Base-by-base conservation (phyloP, 2,113 vertebrate species). In the Notechis scutatus region DNA sequence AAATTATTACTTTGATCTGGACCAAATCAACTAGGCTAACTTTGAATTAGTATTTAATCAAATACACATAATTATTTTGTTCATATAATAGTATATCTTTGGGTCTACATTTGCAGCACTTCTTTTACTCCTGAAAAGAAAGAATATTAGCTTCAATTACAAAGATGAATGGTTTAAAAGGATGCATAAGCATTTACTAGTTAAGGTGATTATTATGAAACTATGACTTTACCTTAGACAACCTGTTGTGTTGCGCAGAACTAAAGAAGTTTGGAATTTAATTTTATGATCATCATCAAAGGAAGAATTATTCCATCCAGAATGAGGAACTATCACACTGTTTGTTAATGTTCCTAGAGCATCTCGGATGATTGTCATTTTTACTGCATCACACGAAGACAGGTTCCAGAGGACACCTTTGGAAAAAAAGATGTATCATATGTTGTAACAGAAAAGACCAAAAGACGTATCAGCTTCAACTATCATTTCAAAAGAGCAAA, bases 261-360 rank as follows among this genome's bases (percentile, higher is more conserved):
- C 99, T 4, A 99, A 98, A 29, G 99, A 99, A 57, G 99, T 98
- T 96, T 99, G 99, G 94, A 99, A 99, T 95, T 99, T 99, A 29
- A 99, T 98, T 97, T 99, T 99, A 96, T 99, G 99, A 97, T 99
- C 99, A 23, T 99, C 98, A 88, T 99, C 99, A 59, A 99, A 99
- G 95, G 98, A 98, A 94, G 98, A 98, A 96, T 98, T 99, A 98
- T 98, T 99, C 99, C 99, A 99, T 23, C 99, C 99, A 0, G 99
- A 99, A 95, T 99, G 99, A 34, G 99, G 99, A 97, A 99, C 98
- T 59, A 99, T 99, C 98, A 99, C 99, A 98, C 98, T 98, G 98
- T 98, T 99, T 39, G 99, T 99, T 93, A 99, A 97, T 0, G 98
- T 98, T 5, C 98, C 98, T 96, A 99, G 98, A 94, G 99, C 99